Conservation (phyloP, 2,888 invertebrate genomes). For the Unio pictorum region DNA sequence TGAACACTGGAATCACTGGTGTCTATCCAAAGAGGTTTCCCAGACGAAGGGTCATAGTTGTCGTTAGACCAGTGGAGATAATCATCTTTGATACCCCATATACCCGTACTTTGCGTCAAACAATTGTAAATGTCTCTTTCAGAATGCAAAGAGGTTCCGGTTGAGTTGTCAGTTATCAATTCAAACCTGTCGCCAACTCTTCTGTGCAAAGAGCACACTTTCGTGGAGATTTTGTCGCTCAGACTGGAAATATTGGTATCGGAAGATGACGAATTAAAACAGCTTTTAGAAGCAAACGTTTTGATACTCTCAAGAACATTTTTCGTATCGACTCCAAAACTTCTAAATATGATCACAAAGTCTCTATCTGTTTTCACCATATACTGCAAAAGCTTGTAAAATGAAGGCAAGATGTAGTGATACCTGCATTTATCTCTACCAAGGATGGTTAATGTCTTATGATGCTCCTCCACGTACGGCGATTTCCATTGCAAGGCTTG, state of each 20-base stretch:
- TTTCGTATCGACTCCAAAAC: constrained; percentile 26
- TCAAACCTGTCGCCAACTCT: constrained; percentile 5
- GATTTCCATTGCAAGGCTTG: constrained; percentile 22
- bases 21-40: constrained; percentile 34
- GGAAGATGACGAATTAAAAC: no score
- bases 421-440: constrained; percentile 20
- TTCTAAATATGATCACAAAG: constrained; percentile 26
- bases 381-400: constrained; percentile 19
- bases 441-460: constrained; percentile 21
- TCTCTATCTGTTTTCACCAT: constrained; percentile 15
- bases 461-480: constrained; percentile 22
- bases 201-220: constrained; percentile 8
- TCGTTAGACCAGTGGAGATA: constrained; percentile 20
- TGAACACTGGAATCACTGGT: constrained; percentile 17
- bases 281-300: neutral
- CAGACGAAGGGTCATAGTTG: constrained; percentile 21
- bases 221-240: constrained; percentile 5
- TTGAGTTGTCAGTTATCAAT: neutral
- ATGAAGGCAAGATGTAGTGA: constrained; percentile 29
- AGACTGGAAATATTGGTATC: constrained; percentile 5
- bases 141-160: constrained; percentile 4
- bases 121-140: constrained; percentile 26
- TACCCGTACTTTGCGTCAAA: constrained; percentile 15
- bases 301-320: constrained; percentile 24
- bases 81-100: constrained; percentile 25